Conservation (phyloP, 2,113 vertebrate genomes). For the Thalassarche chlororhynchos region DNA sequence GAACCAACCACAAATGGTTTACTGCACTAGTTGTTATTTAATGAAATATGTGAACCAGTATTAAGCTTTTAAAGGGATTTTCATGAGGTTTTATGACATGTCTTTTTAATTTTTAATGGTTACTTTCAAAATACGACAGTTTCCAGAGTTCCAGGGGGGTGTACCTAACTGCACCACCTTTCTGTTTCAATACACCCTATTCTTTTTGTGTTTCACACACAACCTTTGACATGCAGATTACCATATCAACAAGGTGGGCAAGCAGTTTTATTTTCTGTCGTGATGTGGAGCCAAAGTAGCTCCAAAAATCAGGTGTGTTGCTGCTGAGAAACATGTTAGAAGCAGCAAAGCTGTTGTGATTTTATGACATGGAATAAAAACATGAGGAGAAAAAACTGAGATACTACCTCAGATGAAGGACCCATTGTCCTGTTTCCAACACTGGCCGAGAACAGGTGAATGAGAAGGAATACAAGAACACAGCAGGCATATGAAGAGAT, state of each 20-base stretch:
- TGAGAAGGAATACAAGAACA: background rate
- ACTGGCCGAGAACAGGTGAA: background rate
- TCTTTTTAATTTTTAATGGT: background rate
- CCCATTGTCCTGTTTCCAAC: background rate
- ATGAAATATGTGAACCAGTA: background rate
- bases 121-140: background rate
- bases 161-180: background rate
- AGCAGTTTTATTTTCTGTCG: background rate
- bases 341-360: background rate
- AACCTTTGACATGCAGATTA: background rate
- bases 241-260: background rate
- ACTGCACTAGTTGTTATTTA: background rate
- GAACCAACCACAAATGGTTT: background rate
- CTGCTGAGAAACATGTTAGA: background rate
- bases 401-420: background rate
- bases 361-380: background rate
- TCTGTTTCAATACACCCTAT: background rate
- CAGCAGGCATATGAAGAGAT: background rate
- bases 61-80: slow-evolving; percentile 10
- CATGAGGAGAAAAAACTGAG: background rate
- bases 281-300: background rate
- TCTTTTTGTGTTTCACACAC: background rate
- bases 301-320: background rate
- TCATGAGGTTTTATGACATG: background rate
- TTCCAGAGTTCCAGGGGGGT: background rate